Evolutionary conservation across 1,140 invertebrate species (phyloP).

Genomic region (Antheraea mylitta): DNA sequence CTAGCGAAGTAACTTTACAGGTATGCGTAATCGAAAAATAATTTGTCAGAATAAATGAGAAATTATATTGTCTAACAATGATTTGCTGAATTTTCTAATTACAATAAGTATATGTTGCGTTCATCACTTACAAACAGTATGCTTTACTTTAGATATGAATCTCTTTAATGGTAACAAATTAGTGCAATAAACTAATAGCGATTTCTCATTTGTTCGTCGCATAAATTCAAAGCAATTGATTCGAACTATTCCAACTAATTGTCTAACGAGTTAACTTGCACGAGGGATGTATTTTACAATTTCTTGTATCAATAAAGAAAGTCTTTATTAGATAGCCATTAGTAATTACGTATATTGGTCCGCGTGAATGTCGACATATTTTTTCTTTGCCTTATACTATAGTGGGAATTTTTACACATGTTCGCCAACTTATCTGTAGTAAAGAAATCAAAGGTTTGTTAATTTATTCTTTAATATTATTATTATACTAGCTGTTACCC

Average conservation of each 20-base stretch:
- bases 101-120: slow-evolving; percentile 29
- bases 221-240: slow-evolving; percentile 48
- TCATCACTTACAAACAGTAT: background rate
- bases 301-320: slow-evolving; percentile 69
- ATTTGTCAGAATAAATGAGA: slow-evolving; percentile 34
- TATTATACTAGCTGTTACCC: too few species aligned
- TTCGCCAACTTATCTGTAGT: slow-evolving; percentile 52
- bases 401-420: slow-evolving; percentile 62
- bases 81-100: slow-evolving; percentile 66
- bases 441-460: slow-evolving; percentile 13
- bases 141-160: slow-evolving; percentile 26
- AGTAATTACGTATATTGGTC: slow-evolving; percentile 40
- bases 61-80: slow-evolving; percentile 43
- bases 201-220: slow-evolving; percentile 35
- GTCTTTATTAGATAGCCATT: slow-evolving; percentile 40
- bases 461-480: background rate
- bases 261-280: slow-evolving; percentile 40
- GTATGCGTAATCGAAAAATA: slow-evolving; percentile 15
- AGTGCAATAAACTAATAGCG: slow-evolving; percentile 7
- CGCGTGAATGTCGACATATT: slow-evolving; percentile 30
- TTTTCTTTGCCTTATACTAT: slow-evolving; percentile 31
- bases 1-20: slow-evolving; percentile 6
- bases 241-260: slow-evolving; percentile 52
- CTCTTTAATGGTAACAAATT: slow-evolving; percentile 22
- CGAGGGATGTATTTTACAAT: slow-evolving; percentile 55